Evolutionary conservation across 2,113 vertebrate species (phyloP), one percentile per base, ranked within the genome.

Genomic region (Nematolebias whitei): DNA sequence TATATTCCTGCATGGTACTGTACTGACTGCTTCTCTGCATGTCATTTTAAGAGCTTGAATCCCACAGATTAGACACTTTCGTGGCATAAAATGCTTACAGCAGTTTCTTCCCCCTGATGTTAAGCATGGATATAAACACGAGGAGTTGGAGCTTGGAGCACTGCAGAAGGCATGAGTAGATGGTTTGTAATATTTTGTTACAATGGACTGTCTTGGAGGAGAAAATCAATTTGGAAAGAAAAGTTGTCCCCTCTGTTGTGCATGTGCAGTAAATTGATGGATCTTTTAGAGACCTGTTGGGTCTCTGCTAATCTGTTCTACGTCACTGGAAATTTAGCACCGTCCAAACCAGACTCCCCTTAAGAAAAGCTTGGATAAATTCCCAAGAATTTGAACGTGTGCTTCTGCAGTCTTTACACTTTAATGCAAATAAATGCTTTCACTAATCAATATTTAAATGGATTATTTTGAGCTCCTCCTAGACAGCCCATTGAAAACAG

Each of bases 21-120:
- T 63, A 78, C 71, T 78, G 83, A 84, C 82, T 86, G 83, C 86
- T 90, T 86, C 70, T 89, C 79, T 92, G 92, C 91, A 92, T 93
- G 92, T 78, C 80, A 74, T 70, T 58, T 51, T 59, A 73, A 70
- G 70, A 45, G 80, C 63, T 77, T 80, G 72, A 83, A 71, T 64
- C 66, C 63, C 73, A 82, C 72, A 65, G 66, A 80, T 57, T 44
- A 48, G 77, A 80, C 74, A 74, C 49, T 58, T 74, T 41, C 65
- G 60, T 56, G 48, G 55, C 70, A 50, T 60, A 74, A 74, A 48
- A 51, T 45, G 71, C 68, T 79, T 64, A 49, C 22, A 71, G 51
- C 44, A 64, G 58, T 26, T 74, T 75, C 54, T 14, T 44, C 47
- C 39, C 70, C 66, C 52, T 47, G 67, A 79, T 57, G 81, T 60